Evolutionary conservation across 2,888 invertebrate genomes (phyloP).

Genomic region (Drosophila dives): DNA sequence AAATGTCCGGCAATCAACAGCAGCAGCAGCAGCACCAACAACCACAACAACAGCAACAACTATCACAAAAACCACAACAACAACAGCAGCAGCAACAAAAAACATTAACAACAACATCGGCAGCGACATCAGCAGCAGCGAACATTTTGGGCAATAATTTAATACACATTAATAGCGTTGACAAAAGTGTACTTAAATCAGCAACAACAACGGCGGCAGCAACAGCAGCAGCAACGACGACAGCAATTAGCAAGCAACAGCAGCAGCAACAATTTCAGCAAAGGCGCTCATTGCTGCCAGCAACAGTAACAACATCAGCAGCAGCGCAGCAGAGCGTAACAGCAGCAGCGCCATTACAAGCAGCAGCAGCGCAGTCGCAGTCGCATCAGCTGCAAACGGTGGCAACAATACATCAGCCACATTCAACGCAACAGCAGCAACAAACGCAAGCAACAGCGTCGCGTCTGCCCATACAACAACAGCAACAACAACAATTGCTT

Average conservation of each 20-base stretch:
- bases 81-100: conserved; percentile 52
- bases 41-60: conserved; percentile 44
- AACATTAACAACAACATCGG: conserved; percentile 28
- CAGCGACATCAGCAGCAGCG: conserved; percentile 27
- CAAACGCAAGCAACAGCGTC: conserved; percentile 55
- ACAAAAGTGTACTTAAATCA: conserved; percentile 72
- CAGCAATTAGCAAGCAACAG: conserved; percentile 60
- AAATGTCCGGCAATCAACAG: conserved; percentile 79
- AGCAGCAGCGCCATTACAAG: conserved; percentile 28
- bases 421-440: conserved; percentile 65
- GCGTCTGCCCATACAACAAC: conserved; percentile 63
- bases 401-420: conserved; percentile 83
- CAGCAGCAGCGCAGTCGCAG: conserved; percentile 56
- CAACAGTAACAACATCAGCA: conserved; percentile 65
- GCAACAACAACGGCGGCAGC: conserved; percentile 34
- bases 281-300: conserved; percentile 48
- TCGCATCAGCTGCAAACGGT: conserved; percentile 83
- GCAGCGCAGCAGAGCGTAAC: conserved; percentile 64
- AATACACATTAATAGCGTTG: conserved; percentile 75
- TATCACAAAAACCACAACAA: conserved; percentile 36
- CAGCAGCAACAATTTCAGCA: conserved; percentile 56
- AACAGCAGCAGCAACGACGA: conserved; percentile 39
- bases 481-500: conserved; percentile 57
- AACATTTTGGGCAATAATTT: conserved; percentile 73
- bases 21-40: conserved; percentile 53